phyloP scores from a whole-genome alignment of 2,113 vertebrate genomes.

The Lagopus muta region DNA sequence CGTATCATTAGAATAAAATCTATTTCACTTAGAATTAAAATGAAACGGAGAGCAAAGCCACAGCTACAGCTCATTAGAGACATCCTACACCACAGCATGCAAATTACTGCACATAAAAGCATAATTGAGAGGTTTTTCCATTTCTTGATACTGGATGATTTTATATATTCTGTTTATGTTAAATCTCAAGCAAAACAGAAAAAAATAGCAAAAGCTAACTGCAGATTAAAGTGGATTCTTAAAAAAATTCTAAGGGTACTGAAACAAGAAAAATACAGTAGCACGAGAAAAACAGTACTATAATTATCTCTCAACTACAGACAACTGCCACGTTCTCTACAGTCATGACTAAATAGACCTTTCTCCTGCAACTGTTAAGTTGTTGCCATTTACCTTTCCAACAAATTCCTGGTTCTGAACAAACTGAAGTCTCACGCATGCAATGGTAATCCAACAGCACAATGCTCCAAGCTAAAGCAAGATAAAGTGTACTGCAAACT shows the following conservation, averaged over 20 bases:
- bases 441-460: not conserved
- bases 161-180: not conserved
- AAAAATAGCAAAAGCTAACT: not conserved
- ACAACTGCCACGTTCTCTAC: not conserved
- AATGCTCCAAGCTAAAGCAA: not conserved
- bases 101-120: slow-evolving; percentile 13
- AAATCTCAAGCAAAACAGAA: not conserved
- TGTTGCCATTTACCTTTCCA: not conserved
- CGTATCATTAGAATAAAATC: not conserved
- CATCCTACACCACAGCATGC: not conserved
- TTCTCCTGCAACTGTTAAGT: not conserved
- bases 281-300: not conserved
- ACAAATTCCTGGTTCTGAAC: not conserved
- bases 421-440: not conserved
- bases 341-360: not conserved
- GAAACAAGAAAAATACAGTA: not conserved
- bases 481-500: not conserved
- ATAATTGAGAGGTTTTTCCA: slow-evolving; percentile 23
- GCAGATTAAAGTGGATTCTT: not conserved
- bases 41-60: not conserved
- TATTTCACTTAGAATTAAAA: not conserved
- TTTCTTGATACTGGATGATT: not conserved
- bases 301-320: not conserved
- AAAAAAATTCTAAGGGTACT: not conserved
- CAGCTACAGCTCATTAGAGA: slow-evolving; percentile 32